Evolutionary conservation across 2,888 invertebrate genomes (phyloP), one percentile per base, ranked within the genome.

Genomic region (Temnothorax ravouxi): DNA sequence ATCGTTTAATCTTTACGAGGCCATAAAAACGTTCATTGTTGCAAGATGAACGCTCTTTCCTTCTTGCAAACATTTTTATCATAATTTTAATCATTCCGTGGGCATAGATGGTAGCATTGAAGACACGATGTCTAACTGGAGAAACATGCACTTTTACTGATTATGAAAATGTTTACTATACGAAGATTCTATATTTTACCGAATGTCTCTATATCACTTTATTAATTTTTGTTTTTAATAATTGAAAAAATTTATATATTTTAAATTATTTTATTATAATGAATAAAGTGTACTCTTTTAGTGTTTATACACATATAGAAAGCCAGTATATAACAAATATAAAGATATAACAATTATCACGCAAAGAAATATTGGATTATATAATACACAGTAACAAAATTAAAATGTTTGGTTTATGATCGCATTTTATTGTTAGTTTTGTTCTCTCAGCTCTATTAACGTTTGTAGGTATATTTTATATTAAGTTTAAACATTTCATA

Each of bases 1-100:
- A 41, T 56, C 72, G 71, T 82, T 87, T 89, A 88, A 91, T 91
- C 88, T 91, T 91, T 91, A 91, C 86, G 88, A 88, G 77, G 21
- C 75, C 80, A 87, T 91, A 91, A 91, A 91, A 90, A 83, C 85
- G 86, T 91, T 90, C 90, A 91, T 88, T 85, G 87, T 87, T 86
- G 75, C 56, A 84, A 85, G 84, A 84, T 84, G 74, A 69, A 79
- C 79, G 71, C 56, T 62, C 34, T 67, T 71, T 47, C 2, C 56
- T 29, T 52, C 3, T 71, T 21, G 34, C 25, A 18, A 47, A 71
- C 34, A 71, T 79, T 59, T 79, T 71, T 59, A 72, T 21, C 56
- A 71, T 71, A 79, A 13, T 71, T 79, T 79, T 34, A 72, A 59
- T 71, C 59, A 71, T 71, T 52, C 41, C 25, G 18, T 6, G 25